Conservation (phyloP, 2,797 vertebrate species). For the Triplophysa bombifrons region DNA sequence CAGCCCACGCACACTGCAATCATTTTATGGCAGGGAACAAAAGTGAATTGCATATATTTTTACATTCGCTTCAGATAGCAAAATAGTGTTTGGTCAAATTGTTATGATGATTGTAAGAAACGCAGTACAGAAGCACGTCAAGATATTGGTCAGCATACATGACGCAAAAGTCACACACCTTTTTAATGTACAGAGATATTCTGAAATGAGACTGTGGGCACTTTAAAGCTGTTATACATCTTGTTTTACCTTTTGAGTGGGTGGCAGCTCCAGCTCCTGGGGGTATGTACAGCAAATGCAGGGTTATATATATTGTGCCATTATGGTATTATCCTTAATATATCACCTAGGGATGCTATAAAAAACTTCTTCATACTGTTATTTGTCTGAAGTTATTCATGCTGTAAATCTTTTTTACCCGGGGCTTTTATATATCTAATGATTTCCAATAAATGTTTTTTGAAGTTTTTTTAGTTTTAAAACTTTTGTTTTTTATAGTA, state of each 20-base stretch:
- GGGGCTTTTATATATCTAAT: background rate
- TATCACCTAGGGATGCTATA: background rate
- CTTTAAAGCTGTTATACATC: constrained; percentile 26
- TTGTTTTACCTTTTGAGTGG: constrained; percentile 33
- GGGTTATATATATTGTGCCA: constrained; percentile 32
- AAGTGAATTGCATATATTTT: background rate
- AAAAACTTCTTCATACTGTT: constrained; percentile 15
- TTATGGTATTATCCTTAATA: constrained; percentile 23
- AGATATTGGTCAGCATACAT: background rate
- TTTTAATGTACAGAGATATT: constrained; percentile 11
- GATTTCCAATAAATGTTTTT: background rate
- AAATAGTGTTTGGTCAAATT: background rate
- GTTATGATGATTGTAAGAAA: background rate
- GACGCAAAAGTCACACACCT: background rate
- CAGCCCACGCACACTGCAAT: background rate
- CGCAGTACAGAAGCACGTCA: background rate
- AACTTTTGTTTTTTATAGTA: background rate
- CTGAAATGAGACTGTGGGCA: constrained; percentile 5
- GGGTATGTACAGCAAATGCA: constrained; percentile 20
- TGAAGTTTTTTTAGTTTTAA: background rate
- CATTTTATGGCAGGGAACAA: background rate
- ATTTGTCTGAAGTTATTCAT: constrained; percentile 9
- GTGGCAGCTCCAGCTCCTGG: constrained; percentile 21
- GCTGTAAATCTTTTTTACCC: background rate
- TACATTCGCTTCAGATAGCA: background rate